phyloP scores from a whole-genome alignment of 2,888 invertebrate species.

The Diadegma fenestrale region DNA sequence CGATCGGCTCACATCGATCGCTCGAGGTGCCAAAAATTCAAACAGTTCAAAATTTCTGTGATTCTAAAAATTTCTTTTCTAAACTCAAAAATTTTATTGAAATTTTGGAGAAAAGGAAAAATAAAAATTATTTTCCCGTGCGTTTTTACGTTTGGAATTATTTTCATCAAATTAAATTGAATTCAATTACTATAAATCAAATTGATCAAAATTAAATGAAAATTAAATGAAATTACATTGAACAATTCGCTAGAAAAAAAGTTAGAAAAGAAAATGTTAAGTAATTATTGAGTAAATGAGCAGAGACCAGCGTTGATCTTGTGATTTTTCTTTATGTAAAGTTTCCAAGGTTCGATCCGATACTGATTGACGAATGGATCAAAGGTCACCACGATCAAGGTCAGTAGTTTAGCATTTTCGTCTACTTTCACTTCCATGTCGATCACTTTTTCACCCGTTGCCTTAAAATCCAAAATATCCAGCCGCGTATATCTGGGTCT shows the following conservation, averaged over 20 bases:
- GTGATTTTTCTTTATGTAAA: slow-evolving; percentile 59
- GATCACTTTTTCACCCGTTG: slow-evolving; percentile 64
- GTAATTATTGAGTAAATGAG: neutral
- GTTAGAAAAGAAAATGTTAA: neutral
- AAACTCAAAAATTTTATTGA: neutral
- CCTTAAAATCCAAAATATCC: slow-evolving; percentile 57
- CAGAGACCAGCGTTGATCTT: slow-evolving; percentile 19
- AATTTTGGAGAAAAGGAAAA: too few species aligned
- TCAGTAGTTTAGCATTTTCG: slow-evolving; percentile 59
- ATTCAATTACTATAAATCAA: too few species aligned
- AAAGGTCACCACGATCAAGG: slow-evolving; percentile 70
- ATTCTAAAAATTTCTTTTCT: neutral
- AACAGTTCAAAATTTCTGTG: too few species aligned
- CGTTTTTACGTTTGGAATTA: too few species aligned
- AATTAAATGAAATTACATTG: neutral
- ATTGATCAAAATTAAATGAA: too few species aligned
- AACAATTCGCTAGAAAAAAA: neutral
- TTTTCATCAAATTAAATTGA: too few species aligned
- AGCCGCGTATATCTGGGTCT: slow-evolving; percentile 60
- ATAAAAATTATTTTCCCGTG: too few species aligned
- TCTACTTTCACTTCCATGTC: slow-evolving; percentile 71
- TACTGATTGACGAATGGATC: slow-evolving; percentile 52
- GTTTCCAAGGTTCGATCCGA: slow-evolving; percentile 72
- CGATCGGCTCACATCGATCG: neutral
- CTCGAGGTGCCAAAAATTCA: neutral